Evolutionary conservation across 2,888 invertebrate species (phyloP).

Genomic region (Scaptomyza flava): DNA sequence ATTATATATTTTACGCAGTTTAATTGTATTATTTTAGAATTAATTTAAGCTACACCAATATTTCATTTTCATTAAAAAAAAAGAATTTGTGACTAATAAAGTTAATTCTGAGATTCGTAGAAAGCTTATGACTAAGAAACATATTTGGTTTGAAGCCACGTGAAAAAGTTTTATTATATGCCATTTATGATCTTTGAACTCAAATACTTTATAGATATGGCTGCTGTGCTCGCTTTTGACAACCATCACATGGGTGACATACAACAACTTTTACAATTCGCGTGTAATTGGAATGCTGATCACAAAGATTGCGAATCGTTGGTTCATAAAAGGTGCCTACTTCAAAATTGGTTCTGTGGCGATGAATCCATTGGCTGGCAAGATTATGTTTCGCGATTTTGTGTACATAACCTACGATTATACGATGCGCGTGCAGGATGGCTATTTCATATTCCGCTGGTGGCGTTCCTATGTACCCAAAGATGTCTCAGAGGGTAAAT

Average conservation of each 20-base stretch:
- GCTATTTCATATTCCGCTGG: conserved; percentile 98
- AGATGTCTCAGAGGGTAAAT: conserved; percentile 95
- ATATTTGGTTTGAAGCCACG: background rate
- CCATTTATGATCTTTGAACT: background rate
- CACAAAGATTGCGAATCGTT: conserved; percentile 94
- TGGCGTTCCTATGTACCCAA: conserved; percentile 98
- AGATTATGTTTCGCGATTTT: conserved; percentile 98
- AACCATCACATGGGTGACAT: conserved; percentile 95
- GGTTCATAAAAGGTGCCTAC: conserved; percentile 93
- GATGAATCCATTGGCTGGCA: conserved; percentile 97
- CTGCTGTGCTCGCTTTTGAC: conserved; percentile 92
- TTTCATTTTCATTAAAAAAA: background rate
- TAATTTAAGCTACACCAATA: background rate
- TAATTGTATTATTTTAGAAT: background rate
- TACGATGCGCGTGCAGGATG: conserved; percentile 96
- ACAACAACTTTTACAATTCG: conserved; percentile 97
- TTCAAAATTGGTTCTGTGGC: conserved; percentile 97
- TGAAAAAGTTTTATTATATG: background rate
- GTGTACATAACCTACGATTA: conserved; percentile 97
- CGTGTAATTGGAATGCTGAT: conserved; percentile 95
- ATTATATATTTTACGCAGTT: no score
- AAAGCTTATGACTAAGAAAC: background rate
- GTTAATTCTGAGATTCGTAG: background rate
- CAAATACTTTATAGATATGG: conserved; percentile 85
- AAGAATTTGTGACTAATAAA: background rate